Evolutionary conservation across 37 sponge, comb jelly and placozoan genomes (phyloP).

Genomic region (Aplysina aerophoba): DNA sequence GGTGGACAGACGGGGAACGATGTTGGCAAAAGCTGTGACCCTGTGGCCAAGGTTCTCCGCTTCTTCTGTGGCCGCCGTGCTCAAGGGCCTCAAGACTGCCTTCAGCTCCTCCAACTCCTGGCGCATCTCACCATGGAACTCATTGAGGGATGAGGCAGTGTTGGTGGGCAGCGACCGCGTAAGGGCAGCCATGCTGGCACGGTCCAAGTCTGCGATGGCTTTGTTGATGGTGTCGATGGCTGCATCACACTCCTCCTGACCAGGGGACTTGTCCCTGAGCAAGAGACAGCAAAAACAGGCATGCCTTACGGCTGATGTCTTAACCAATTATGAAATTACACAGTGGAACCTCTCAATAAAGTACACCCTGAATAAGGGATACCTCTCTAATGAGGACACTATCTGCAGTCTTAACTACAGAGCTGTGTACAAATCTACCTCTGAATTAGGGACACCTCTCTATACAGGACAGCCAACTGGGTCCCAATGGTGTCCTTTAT

Average conservation of each 20-base stretch:
- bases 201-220: conserved; percentile 52
- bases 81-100: conserved; percentile 43
- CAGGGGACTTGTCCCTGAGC: conserved; percentile 61
- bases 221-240: conserved; percentile 61
- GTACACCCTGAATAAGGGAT: too few relatives aligned
- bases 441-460: too few relatives aligned
- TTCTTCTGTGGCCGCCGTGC: conserved; percentile 56
- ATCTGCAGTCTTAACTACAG: too few relatives aligned
- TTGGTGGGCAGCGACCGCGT: conserved; percentile 38
- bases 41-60: conserved; percentile 70
- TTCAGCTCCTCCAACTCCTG: conserved; percentile 36
- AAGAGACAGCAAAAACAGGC: too few relatives aligned
- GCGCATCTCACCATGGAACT: conserved; percentile 35
- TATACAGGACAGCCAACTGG: too few relatives aligned
- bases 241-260: conserved; percentile 69
- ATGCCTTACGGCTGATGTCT: too few relatives aligned
- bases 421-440: too few relatives aligned
- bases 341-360: too few relatives aligned
- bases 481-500: too few relatives aligned
- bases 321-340: too few relatives aligned
- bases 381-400: too few relatives aligned
- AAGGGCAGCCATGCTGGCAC: conserved; percentile 56
- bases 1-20: conserved; percentile 45
- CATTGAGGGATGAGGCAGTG: conserved; percentile 35
- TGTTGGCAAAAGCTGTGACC: conserved; percentile 27